phyloP scores from a whole-genome alignment of 1,140 invertebrate genomes.

The Leptinotarsa defecta region DNA sequence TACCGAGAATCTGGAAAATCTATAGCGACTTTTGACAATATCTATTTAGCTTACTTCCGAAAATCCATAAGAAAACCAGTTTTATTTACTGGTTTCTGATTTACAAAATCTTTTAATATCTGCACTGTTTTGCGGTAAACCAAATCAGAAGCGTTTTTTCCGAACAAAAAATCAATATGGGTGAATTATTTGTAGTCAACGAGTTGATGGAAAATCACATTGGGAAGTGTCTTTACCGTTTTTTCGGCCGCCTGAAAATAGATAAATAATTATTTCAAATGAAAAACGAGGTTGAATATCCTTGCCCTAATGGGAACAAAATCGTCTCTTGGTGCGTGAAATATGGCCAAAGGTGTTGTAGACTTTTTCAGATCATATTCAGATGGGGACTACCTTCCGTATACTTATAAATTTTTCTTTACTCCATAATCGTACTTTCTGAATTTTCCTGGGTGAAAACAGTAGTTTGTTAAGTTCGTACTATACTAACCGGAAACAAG shows the following conservation, averaged over 20 bases:
- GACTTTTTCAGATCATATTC: conserved; percentile 6
- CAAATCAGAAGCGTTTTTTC: conserved; percentile 15
- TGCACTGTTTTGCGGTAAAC: neutral
- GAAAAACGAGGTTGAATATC: too few species aligned
- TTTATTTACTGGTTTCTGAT: too few species aligned
- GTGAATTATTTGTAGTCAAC: conserved; percentile 17
- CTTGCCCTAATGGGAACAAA: too few species aligned
- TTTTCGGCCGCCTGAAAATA: conserved; percentile 31
- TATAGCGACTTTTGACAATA: too few species aligned
- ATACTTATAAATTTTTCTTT: conserved; percentile 35
- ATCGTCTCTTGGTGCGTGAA: too few species aligned
- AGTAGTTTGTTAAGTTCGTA: too few species aligned
- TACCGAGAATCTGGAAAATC: too few species aligned
- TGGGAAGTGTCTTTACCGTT: conserved; percentile 22
- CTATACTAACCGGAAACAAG: too few species aligned
- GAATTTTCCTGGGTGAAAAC: conserved; percentile 53
- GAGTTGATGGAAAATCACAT: conserved; percentile 23
- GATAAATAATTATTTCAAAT: conserved; percentile 17
- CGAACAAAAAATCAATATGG: conserved; percentile 32
- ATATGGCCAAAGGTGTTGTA: too few species aligned
- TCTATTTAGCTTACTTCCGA: too few species aligned
- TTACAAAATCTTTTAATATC: neutral
- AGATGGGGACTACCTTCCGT: conserved; percentile 32
- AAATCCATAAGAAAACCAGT: too few species aligned
- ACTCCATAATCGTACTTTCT: conserved; percentile 63